Evolutionary conservation across 2,797 vertebrate genomes (phyloP).

Genomic region (Botia kubotai): DNA sequence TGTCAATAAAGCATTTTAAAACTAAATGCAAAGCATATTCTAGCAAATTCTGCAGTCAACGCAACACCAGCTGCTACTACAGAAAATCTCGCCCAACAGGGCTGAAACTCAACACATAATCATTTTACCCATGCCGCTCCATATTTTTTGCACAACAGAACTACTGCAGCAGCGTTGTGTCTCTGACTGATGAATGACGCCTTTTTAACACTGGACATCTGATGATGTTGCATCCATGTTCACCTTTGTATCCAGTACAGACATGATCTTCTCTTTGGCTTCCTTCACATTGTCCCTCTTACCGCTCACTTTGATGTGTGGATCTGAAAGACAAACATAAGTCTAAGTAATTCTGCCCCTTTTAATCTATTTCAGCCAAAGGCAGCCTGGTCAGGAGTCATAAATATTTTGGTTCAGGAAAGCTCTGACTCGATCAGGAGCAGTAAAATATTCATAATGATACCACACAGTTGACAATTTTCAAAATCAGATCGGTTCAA

Average conservation of each 20-base stretch:
- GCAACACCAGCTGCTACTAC: too few species aligned
- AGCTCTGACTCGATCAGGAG: too few species aligned
- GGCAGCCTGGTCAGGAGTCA: too few species aligned
- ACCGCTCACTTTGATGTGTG: conserved; percentile 98
- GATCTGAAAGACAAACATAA: conserved; percentile 80
- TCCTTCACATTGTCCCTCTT: conserved; percentile 96
- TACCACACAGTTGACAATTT: too few species aligned
- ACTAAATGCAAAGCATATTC: background rate
- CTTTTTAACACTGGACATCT: background rate
- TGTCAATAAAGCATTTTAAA: background rate
- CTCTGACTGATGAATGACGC: background rate
- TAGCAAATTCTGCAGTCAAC: background rate
- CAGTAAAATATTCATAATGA: too few species aligned
- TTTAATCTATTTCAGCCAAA: too few species aligned
- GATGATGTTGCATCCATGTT: background rate
- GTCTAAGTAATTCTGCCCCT: background rate
- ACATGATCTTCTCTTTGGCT: conserved; percentile 99
- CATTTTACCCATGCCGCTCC: too few species aligned
- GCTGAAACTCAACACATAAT: background rate
- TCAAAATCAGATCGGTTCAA: too few species aligned
- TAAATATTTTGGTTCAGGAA: too few species aligned
- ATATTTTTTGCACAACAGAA: background rate
- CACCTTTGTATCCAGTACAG: conserved; percentile 97
- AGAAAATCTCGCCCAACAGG: background rate
- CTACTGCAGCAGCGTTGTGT: background rate